phyloP scores from a whole-genome alignment of 2,797 vertebrate genomes.

The Anas flavirostris region DNA sequence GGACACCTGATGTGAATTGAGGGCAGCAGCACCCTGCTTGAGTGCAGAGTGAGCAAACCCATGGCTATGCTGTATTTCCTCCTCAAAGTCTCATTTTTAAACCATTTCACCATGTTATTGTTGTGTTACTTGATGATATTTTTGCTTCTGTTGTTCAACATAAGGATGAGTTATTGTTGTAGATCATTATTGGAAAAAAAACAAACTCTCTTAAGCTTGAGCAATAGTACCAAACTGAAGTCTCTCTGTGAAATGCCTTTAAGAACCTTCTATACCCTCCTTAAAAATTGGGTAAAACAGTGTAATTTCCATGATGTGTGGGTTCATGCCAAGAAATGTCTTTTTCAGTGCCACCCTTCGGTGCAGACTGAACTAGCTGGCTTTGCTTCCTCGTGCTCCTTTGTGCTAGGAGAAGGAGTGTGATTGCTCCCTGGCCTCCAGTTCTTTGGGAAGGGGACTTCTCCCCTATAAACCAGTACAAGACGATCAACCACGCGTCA shows the following conservation, averaged over 20 bases:
- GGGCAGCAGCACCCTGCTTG: background rate
- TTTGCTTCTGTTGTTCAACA: background rate
- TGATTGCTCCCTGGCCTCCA: rapidly evolving
- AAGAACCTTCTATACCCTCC: background rate
- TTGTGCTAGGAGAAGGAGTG: background rate
- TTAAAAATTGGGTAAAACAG: background rate
- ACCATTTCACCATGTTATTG: background rate
- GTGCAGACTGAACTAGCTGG: background rate
- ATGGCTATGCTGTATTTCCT: background rate
- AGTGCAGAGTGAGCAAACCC: background rate
- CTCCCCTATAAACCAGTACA: background rate
- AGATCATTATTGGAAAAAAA: background rate
- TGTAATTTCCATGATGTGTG: background rate
- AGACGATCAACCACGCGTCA: background rate
- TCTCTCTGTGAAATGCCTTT: background rate
- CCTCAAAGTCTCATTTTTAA: background rate
- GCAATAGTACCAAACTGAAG: background rate
- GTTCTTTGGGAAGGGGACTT: background rate
- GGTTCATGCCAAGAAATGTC: background rate
- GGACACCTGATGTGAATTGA: background rate
- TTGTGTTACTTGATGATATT: background rate
- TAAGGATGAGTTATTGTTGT: background rate
- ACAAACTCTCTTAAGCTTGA: background rate
- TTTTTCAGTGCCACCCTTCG: background rate
- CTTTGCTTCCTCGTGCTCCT: background rate